Base-by-base conservation (phyloP, 2,797 vertebrate species). In the Notolabrus celidotus region DNA sequence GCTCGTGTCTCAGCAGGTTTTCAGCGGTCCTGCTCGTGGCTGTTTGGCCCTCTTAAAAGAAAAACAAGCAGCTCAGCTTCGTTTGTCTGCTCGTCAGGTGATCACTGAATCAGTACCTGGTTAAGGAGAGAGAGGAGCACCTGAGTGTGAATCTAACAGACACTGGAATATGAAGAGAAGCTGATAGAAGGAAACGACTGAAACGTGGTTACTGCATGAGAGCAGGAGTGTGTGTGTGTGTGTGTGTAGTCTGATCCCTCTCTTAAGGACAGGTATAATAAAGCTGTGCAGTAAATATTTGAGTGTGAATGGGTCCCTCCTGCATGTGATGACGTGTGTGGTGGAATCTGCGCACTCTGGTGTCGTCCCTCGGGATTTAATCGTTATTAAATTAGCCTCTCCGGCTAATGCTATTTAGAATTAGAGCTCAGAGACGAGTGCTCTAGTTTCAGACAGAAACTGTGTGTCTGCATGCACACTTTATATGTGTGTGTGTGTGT, bases 391-490 rank as follows among this genome's bases (percentile, higher is more conserved):
- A 82, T 87, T 69, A 88, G 67, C 74, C 74, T 57, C 72, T 82
- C 52, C 63, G 67, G 61, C 80, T 87, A 80, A 81, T 79, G 79
- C 67, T 77, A 42, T 88, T 82, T 76, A 42, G 71, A 86, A 85
- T 58, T n/a, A 42, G 71, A 51, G 71, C 68, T 75, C 74, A 10
- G 61, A 77, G 74, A 45, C n/a, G 23, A 45, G 55, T 11, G 68
- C 68, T 89, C 67, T 51, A 78, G 74, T 84, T 85, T 88, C 77
- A 55, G 54, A 59, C 56, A 71, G 60, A 49, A 63, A 41, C 20
- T 29, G 47, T 50, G 25, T 50, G 49, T 51, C 23, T 49, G 23
- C 23, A 15, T 49, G 23, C 19, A 3, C 43, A 20, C 22, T 2
- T 1, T 47, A 22, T 14, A 47, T 23, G 51, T 29, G 5, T 41